Percentiles rank a stretch among this genome's conserved stretches.
Conservation (phyloP, 1,140 invertebrate species). For the Coenobita brevimanus region DNA sequence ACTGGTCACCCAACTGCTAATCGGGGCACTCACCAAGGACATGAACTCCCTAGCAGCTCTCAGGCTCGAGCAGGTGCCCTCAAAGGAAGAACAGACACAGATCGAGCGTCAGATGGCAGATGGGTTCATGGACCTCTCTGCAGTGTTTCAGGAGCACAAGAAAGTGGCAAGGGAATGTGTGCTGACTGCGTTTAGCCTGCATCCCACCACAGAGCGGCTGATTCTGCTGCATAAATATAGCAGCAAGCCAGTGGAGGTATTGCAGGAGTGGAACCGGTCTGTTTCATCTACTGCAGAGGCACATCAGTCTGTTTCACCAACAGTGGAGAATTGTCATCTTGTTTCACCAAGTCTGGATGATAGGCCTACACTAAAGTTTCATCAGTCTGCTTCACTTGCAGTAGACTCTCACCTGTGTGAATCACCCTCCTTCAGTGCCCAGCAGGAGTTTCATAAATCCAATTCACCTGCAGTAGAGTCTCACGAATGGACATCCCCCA, state of each 20-base stretch:
- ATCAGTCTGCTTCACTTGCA: too few relatives aligned
- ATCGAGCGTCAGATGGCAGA: constrained; percentile 76
- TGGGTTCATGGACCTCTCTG: constrained; percentile 78
- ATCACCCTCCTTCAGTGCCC: too few relatives aligned
- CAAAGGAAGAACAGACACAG: constrained; percentile 70
- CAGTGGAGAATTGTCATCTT: too few relatives aligned
- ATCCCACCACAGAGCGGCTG: constrained; percentile 75
- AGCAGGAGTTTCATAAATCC: too few relatives aligned
- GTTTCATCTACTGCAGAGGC: too few relatives aligned
- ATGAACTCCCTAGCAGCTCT: constrained; percentile 84
- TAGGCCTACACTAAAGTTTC: too few relatives aligned
- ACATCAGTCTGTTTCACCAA: too few relatives aligned
- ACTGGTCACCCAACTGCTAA: constrained; percentile 82
- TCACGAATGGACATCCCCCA: too few relatives aligned
- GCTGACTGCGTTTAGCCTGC: constrained; percentile 80
- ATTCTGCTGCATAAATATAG: constrained; percentile 55
- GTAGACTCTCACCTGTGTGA: too few relatives aligned
- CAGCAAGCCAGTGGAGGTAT: constrained; percentile 66
- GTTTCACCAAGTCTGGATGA: too few relatives aligned
- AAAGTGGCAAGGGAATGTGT: constrained; percentile 79
- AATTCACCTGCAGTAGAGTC: too few relatives aligned
- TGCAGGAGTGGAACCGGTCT: too few relatives aligned
- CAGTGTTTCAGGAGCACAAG: constrained; percentile 76
- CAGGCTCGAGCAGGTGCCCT: constrained; percentile 77
- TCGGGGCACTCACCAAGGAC: constrained; percentile 82